Evolutionary conservation across 2,888 invertebrate species (phyloP), one percentile per base, ranked within the genome.

Genomic region (Callyntrura sp.): DNA sequence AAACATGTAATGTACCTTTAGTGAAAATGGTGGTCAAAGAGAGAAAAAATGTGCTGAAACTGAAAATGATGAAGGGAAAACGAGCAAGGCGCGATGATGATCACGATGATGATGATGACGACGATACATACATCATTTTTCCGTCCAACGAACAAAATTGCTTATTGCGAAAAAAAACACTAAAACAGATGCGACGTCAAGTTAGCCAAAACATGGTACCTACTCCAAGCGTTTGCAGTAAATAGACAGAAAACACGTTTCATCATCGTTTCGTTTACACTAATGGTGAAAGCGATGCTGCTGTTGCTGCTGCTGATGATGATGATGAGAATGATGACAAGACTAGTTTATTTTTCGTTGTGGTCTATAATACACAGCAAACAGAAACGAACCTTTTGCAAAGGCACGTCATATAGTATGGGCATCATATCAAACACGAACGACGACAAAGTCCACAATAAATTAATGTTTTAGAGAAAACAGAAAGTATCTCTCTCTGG

Each of bases 141-240:
- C 62, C 23, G 14, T 8, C 23, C 20, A 84, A 84, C 84, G 68
- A 84, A 62, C 57, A 62, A 25, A 70, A 55, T 68, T 81, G 70
- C 79, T 81, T 55, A 87, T 81, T 79, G 87, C 70, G 86, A 86
- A 78, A 86, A 60, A 68, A 76, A 82, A 68, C 83, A 51, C 83
- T 73, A 81, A 79, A 81, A 8, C 70, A 87, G 87, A 81, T 70
- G 87, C 51, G 85, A 65, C 68, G 48, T 35, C 35, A 76, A 48
- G 51, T 51, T 51, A 5, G 48, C 73, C n/a, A 76, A 76, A 20
- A 76, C 48, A 76, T 1, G 62, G 62, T 23, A 17, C 17, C 8
- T n/a, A 60, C 2, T 17, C 8, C 68, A 28, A 25, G 25, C 2
- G 35, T 35, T 35, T 2, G 35, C 35, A 2, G n/a, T n/a, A n/a